Base-by-base conservation (phyloP, 2,888 invertebrate species). In the Philhelius pedissequus region DNA sequence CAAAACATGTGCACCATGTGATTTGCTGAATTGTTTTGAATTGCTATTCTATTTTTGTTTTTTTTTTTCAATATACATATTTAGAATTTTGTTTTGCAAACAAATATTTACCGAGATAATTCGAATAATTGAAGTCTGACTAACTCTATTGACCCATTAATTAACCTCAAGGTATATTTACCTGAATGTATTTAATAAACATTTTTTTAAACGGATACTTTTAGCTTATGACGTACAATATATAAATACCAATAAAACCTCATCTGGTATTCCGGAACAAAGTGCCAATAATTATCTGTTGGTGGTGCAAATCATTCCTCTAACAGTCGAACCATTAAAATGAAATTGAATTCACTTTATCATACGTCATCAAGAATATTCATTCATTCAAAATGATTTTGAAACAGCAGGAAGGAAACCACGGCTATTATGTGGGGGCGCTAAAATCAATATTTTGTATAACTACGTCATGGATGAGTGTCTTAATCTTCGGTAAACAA, bases 401-500 rank as follows among this genome's bases (percentile, higher is more conserved):
- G 35, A 74, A 48, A 62, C 68, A 75, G 60, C 60, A 64, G 62
- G 48, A 62, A 56, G 54, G 25, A 62, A 62, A 27, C 8, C 27
- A 15, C 11, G 0, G 18, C 18, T 7, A 15, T n/a, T 13, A 48
- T 48, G 48, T 48, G 48, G 48, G 81, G 64, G 56, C 40, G 52
- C 22, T 56, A 18, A 4, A 54, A 56, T 56, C 18, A 32, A 56
- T 32, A 13, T 3, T 56, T 20, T 1, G 4, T 15, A 2, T 18
- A 48, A n/a, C 7, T 70, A 71, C 81, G 81, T 81, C 76, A 81
- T 76, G 35, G 76, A 66, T 76, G 56, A 43, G 69, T 58, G 27
- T 35, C 50, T 40, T 45, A 18, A 1, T 13, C 0, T n/a, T 18
- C 4, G 4, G 70, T 81, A 27, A 54, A 58, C 64, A 69, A 80